Evolutionary conservation across 1,140 invertebrate species (phyloP).

Genomic region (Aphaenogaster ashmeadi): DNA sequence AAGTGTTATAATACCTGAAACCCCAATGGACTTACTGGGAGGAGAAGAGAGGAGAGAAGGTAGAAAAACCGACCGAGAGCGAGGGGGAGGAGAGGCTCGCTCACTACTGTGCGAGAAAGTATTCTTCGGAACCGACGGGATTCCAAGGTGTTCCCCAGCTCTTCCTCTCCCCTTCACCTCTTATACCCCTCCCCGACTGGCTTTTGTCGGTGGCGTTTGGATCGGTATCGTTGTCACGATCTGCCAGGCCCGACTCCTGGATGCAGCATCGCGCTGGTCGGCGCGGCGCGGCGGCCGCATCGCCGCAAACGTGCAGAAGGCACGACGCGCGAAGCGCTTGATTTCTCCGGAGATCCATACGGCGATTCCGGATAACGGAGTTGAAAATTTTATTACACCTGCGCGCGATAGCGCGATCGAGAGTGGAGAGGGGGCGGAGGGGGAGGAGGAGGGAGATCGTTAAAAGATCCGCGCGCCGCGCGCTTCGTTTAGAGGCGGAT

Average conservation of each 20-base stretch:
- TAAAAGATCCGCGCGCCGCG: constrained; percentile 31
- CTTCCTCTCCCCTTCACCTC: neutral
- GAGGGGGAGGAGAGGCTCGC: constrained; percentile 63
- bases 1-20: constrained; percentile 63
- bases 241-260: constrained; percentile 54
- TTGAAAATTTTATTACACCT: constrained; percentile 60
- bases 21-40: constrained; percentile 65
- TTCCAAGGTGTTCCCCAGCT: constrained; percentile 28
- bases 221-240: constrained; percentile 69
- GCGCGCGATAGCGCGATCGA: constrained; percentile 38
- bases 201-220: constrained; percentile 68
- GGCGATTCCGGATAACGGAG: constrained; percentile 59
- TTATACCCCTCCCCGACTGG: neutral
- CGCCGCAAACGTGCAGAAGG: neutral
- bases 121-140: constrained; percentile 57
- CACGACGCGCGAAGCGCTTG: constrained; percentile 8
- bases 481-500: constrained; percentile 49
- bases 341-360: constrained; percentile 46
- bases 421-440: neutral
- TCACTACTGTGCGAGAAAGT: constrained; percentile 49
- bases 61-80: constrained; percentile 58
- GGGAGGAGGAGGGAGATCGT: neutral
- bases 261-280: constrained; percentile 31
- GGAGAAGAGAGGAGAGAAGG: constrained; percentile 59
- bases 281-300: neutral